Percentiles rank a stretch among this genome's conserved stretches.
These are phyloP conservation scores for Danio choprae DNA, from an alignment of 2,797 vertebrate species.

Conservation along the genomic window DNA sequence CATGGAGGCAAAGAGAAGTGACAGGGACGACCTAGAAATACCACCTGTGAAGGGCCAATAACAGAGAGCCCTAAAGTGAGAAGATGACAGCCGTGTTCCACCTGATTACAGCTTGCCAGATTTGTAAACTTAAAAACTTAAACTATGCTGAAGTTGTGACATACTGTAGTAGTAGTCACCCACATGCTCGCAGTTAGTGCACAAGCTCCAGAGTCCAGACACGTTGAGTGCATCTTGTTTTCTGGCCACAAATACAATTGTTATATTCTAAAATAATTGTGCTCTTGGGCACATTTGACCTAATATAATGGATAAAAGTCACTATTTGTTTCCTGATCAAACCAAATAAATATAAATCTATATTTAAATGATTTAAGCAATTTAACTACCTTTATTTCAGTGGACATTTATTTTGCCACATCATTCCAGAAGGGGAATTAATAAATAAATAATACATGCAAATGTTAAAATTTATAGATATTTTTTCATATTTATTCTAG, in stretches of 20 bases:
- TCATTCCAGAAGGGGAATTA: too few species aligned
- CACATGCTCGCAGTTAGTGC: not conserved
- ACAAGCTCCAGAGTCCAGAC: not conserved
- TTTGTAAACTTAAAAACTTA: constrained; percentile 11
- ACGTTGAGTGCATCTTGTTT: not conserved
- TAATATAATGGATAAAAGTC: not conserved
- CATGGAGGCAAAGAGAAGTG: constrained; percentile 45
- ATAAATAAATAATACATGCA: too few species aligned
- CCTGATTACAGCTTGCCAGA: constrained; percentile 53
- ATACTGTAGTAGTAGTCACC: not conserved
- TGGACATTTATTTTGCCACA: not conserved
- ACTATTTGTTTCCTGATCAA: too few species aligned
- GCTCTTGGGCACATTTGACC: too few species aligned
- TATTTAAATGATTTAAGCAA: too few species aligned
- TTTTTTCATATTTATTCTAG: too few species aligned
- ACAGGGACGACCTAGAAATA: constrained; percentile 49
- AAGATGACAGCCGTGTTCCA: constrained; percentile 55
- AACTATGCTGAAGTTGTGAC: not conserved
- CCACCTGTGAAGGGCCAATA: constrained; percentile 51
- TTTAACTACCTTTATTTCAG: not conserved
- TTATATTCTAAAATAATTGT: not conserved
- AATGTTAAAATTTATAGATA: too few species aligned
- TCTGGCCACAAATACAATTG: not conserved
- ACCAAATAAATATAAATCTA: too few species aligned
- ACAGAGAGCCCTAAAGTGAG: constrained; percentile 48